These are phyloP conservation scores for Cinclus mexicanus DNA, from an alignment of 2,113 vertebrate species.

Conservation along the genomic window DNA sequence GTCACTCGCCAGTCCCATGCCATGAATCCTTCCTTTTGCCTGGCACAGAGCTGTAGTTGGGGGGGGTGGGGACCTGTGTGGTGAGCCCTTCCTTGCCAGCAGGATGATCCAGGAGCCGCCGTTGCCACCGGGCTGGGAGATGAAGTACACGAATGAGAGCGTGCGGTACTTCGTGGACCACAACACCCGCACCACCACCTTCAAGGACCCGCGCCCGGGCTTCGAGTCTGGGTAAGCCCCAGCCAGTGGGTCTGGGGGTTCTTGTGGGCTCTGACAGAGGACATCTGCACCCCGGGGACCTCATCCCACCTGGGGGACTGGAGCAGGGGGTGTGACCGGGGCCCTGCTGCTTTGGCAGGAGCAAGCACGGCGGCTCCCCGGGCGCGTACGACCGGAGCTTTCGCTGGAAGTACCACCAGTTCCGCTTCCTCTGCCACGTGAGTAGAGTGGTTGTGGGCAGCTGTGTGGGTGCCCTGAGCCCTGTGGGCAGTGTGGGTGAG, in stretches of 20 bases:
- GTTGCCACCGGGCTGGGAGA: conserved; percentile 97
- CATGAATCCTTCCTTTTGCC: background rate
- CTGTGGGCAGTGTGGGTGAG: background rate
- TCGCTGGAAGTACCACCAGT: conserved; percentile 99
- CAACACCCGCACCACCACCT: conserved; percentile 95
- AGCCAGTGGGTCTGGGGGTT: background rate
- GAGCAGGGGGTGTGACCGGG: background rate
- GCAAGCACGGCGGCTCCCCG: conserved; percentile 88
- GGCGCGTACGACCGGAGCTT: conserved; percentile 96
- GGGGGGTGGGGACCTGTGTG: background rate
- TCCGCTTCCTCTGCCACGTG: conserved; percentile 97
- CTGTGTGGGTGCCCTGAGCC: background rate
- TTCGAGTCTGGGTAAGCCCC: conserved; percentile 91
- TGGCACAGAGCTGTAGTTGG: background rate
- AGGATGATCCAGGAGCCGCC: conserved; percentile 99
- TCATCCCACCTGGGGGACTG: background rate
- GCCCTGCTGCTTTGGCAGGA: conserved; percentile 51
- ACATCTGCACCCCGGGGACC: background rate
- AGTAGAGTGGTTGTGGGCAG: conserved; percentile 46
- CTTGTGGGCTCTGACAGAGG: accelerated
- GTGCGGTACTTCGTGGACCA: conserved; percentile 98
- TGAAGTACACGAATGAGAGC: conserved; percentile 97
- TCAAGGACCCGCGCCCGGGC: conserved; percentile 96
- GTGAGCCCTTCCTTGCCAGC: background rate
- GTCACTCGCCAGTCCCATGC: accelerated